Evolutionary conservation across 2,113 vertebrate genomes (phyloP).

Genomic region (Motacilla alba): DNA sequence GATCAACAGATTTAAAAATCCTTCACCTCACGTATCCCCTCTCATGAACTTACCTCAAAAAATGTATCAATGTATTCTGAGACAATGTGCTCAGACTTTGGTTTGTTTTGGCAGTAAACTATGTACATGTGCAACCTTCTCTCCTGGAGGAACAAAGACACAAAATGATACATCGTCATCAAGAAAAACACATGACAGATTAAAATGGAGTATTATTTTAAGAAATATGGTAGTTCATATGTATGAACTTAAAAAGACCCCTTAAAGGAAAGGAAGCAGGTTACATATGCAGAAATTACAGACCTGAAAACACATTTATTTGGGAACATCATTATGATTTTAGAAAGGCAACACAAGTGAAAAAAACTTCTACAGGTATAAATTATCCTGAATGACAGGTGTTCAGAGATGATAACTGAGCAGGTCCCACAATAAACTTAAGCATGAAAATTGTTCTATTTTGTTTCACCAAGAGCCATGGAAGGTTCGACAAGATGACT

Average conservation of each 20-base stretch:
- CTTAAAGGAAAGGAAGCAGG: background rate
- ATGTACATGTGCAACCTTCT: conserved; percentile 98
- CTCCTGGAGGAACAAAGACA: conserved; percentile 77
- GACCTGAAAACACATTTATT: background rate
- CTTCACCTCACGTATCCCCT: background rate
- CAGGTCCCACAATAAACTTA: background rate
- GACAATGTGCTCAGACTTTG: conserved; percentile 98
- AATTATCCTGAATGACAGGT: background rate
- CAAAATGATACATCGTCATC: background rate
- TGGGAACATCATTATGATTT: background rate
- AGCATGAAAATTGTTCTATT: background rate
- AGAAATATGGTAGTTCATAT: background rate
- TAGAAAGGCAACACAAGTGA: background rate
- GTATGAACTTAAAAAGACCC: background rate
- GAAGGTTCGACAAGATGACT: background rate
- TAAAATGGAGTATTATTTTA: background rate
- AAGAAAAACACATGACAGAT: background rate
- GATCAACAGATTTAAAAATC: background rate
- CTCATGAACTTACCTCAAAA: conserved; percentile 86
- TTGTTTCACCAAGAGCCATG: background rate
- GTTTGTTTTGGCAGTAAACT: conserved; percentile 98
- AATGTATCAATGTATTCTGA: conserved; percentile 97
- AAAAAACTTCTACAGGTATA: background rate
- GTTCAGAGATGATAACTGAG: background rate
- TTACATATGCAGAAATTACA: background rate